Conservation (phyloP, 2,888 invertebrate species). For the Apamea monoglypha region DNA sequence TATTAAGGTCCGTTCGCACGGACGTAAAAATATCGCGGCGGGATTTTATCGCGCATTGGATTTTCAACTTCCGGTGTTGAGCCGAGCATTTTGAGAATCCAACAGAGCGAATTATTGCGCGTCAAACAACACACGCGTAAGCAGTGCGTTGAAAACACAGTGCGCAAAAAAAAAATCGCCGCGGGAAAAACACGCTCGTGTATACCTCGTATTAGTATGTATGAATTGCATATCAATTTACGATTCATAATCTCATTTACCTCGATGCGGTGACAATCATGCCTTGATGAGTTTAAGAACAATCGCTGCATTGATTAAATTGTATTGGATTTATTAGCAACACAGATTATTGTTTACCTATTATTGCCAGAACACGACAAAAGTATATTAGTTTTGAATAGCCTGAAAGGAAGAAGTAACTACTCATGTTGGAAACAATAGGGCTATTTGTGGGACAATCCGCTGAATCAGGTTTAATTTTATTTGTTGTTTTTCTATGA, state of each 20-base stretch:
- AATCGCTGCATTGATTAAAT: slow-evolving; percentile 43
- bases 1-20: neutral
- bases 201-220: slow-evolving; percentile 3
- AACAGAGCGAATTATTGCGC: neutral
- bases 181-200: neutral
- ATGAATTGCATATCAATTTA: slow-evolving; percentile 50
- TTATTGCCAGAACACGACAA: slow-evolving; percentile 23
- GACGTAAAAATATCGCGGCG: neutral
- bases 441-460: neutral
- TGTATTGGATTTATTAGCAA: slow-evolving; percentile 25
- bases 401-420: neutral
- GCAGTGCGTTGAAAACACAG: neutral
- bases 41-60: neutral
- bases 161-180: neutral
- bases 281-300: slow-evolving; percentile 49
- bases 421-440: slow-evolving; percentile 10
- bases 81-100: neutral
- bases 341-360: slow-evolving; percentile 11
- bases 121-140: neutral
- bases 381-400: neutral
- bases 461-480: neutral
- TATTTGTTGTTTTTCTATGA: neutral
- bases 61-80: neutral
- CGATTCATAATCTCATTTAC: slow-evolving; percentile 37
- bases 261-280: slow-evolving; percentile 41